These are phyloP conservation scores for Cotesia congregata DNA, from an alignment of 2,888 invertebrate species.

Conservation along the genomic window DNA sequence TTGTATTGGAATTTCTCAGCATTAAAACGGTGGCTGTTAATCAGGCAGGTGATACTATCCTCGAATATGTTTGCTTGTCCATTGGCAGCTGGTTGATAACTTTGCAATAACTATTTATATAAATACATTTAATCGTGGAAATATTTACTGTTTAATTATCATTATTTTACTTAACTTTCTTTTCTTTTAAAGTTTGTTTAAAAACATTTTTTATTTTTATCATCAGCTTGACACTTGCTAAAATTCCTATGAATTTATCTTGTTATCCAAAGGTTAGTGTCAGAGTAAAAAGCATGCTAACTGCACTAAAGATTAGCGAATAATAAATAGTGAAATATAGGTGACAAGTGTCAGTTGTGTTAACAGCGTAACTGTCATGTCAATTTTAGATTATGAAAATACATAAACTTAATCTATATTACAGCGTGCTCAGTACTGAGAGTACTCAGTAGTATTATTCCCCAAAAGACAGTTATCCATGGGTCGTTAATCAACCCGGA, in stretches of 20 bases:
- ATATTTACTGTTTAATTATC: background rate
- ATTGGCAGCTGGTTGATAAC: constrained; percentile 20
- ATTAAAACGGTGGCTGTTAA: constrained; percentile 1
- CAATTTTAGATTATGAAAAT: background rate
- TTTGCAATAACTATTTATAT: background rate
- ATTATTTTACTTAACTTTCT: background rate
- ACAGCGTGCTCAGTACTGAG: background rate
- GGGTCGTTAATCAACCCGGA: constrained; percentile 30
- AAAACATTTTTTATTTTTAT: too few relatives aligned
- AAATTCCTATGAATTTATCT: background rate
- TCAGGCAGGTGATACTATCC: constrained; percentile 7
- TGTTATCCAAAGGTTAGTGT: too few relatives aligned
- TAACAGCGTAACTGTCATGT: background rate
- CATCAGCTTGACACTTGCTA: background rate
- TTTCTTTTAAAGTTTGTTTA: background rate
- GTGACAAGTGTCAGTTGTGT: background rate
- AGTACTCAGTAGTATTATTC: background rate
- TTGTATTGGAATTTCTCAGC: background rate
- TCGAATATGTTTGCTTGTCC: constrained; percentile 3
- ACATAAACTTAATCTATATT: constrained; percentile 5
- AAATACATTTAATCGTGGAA: background rate
- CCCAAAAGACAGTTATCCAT: constrained; percentile 29
- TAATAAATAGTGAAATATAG: background rate
- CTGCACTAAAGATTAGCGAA: background rate
- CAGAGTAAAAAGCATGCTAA: too few relatives aligned